Evolutionary conservation across 2,888 invertebrate species (phyloP).

Genomic region (Cyclophora punctaria): DNA sequence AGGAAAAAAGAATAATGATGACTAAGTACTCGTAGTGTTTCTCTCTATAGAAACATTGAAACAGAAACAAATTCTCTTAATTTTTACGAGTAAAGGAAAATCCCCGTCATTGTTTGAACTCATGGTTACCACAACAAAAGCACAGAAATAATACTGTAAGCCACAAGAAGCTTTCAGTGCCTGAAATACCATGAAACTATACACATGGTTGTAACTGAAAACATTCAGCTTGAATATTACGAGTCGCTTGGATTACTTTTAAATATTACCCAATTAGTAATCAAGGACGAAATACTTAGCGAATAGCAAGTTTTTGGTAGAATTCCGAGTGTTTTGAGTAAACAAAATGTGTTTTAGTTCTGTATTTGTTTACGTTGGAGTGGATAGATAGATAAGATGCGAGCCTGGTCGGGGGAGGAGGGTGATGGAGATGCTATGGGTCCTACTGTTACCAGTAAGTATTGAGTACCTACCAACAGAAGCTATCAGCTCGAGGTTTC

Average conservation of each 20-base stretch:
- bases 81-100: too few species aligned
- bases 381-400: conserved; percentile 29
- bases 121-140: conserved; percentile 17
- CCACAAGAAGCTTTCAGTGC: conserved; percentile 47
- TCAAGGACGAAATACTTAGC: too few species aligned
- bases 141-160: conserved; percentile 15
- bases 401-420: conserved; percentile 54
- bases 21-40: too few species aligned
- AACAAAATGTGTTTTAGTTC: conserved; percentile 1
- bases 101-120: neutral
- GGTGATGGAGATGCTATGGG: conserved; percentile 51
- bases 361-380: conserved; percentile 1
- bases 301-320: neutral
- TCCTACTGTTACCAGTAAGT: conserved; percentile 57
- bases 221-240: neutral
- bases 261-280: neutral
- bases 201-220: conserved; percentile 19
- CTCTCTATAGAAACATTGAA: too few species aligned
- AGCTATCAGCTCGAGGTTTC: too few species aligned
- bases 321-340: neutral
- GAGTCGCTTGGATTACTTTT: neutral
- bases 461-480: neutral
- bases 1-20: too few species aligned
- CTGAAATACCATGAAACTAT: conserved; percentile 39
- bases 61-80: too few species aligned